A percentile compares a stretch with the other conserved stretches of the same genome.
Evolutionary conservation across 2,113 vertebrate species (phyloP).

Genomic region (Tachuris rubrigastra): DNA sequence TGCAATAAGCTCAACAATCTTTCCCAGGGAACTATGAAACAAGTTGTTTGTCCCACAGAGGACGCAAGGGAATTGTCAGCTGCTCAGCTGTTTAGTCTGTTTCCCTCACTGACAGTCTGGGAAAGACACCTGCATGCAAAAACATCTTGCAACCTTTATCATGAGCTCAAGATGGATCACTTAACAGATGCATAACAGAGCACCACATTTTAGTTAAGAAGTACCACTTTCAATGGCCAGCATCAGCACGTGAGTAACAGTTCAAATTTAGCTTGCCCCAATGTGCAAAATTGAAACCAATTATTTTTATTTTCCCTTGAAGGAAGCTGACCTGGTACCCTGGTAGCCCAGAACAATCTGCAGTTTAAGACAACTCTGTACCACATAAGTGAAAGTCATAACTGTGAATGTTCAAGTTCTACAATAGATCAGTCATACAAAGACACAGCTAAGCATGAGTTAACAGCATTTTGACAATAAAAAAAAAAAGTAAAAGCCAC

Average conservation of each 20-base stretch:
- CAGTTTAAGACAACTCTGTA: background rate
- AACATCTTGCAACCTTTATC: background rate
- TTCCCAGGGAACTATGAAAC: background rate
- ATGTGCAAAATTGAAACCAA: background rate
- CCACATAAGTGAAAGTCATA: background rate
- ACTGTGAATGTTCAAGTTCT: background rate
- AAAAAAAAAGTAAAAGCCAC: background rate
- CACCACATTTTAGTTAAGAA: background rate
- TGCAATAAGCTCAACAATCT: background rate
- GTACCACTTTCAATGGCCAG: background rate
- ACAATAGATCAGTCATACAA: background rate
- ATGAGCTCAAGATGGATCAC: fast-evolving
- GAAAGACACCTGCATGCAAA: background rate
- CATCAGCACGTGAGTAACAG: background rate
- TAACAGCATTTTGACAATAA: background rate
- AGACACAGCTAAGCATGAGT: background rate
- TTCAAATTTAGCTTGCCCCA: background rate
- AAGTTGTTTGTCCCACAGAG: background rate
- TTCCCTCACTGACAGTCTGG: background rate
- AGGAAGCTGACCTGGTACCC: background rate
- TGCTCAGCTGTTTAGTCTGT: background rate
- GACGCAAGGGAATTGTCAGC: background rate
- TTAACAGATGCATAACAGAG: background rate
- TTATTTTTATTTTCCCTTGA: background rate
- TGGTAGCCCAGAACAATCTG: background rate